These are phyloP conservation scores for Schmidtea mediterranea DNA, from an alignment of 1,140 invertebrate genomes.

Conservation along the genomic window DNA sequence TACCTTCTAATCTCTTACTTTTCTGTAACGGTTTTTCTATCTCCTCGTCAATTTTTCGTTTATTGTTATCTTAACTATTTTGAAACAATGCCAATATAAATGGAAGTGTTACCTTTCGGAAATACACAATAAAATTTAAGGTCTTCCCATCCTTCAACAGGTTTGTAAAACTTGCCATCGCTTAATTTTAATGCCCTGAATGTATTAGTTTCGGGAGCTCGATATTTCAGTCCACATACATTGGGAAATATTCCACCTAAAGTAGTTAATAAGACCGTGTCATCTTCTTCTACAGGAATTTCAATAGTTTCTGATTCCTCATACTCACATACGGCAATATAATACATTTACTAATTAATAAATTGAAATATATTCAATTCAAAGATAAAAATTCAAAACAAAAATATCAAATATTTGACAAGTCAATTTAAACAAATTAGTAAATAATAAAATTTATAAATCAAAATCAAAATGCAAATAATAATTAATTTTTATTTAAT, in stretches of 20 bases:
- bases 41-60: conserved; percentile 6
- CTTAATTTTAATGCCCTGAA: conserved; percentile 57
- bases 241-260: conserved; percentile 67
- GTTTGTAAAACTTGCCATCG: conserved; percentile 56
- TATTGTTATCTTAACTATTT: conserved; percentile 18
- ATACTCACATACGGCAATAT: conserved; percentile 38
- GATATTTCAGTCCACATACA: conserved; percentile 67
- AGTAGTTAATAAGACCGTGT: conserved; percentile 54
- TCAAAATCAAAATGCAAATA: no score
- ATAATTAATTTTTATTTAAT: no score
- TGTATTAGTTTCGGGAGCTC: conserved; percentile 51
- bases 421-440: no score
- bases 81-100: background rate
- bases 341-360: background rate
- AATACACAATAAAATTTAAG: conserved; percentile 66
- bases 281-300: conserved; percentile 61
- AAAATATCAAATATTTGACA: no score
- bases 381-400: no score
- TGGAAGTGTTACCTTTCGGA: conserved; percentile 47
- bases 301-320: conserved; percentile 69
- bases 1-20: conserved; percentile 38
- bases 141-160: conserved; percentile 56
- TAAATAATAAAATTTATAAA: no score
- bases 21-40: conserved; percentile 5
- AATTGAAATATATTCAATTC: no score